Conservation (phyloP, 2,797 vertebrate genomes). For the Myotis findleyi region DNA sequence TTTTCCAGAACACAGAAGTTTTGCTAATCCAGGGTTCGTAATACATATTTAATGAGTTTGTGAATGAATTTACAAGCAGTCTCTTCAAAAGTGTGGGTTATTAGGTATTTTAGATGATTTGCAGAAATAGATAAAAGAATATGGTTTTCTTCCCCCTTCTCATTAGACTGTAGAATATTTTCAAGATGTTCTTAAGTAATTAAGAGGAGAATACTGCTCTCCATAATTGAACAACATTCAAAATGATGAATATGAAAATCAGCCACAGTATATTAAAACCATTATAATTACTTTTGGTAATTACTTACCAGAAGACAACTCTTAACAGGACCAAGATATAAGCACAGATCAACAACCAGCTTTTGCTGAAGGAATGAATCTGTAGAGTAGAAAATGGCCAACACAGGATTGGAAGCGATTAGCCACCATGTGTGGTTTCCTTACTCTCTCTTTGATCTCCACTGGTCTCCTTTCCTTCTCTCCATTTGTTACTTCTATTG, state of each 20-base stretch:
- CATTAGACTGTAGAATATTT: background rate
- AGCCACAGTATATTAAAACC: background rate
- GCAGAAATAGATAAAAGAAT: constrained; percentile 21
- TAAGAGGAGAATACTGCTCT: background rate
- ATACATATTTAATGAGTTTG: constrained; percentile 12
- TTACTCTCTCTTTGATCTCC: background rate
- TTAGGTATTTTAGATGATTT: background rate
- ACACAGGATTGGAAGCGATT: background rate
- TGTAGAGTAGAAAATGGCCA: background rate
- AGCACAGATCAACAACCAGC: background rate
- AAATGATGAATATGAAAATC: constrained; percentile 50
- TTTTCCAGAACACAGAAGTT: constrained; percentile 9
- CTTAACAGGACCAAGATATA: background rate
- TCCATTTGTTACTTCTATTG: background rate
- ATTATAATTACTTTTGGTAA: background rate
- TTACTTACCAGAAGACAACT: background rate
- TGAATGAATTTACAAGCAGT: constrained; percentile 10
- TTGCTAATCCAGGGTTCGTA: background rate
- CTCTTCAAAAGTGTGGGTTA: background rate
- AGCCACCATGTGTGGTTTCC: background rate
- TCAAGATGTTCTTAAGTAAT: constrained; percentile 18
- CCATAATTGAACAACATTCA: background rate
- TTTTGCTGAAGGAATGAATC: background rate
- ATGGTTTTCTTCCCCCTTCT: background rate
- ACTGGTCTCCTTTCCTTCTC: background rate